Evolutionary conservation across 2,797 vertebrate species (phyloP), one percentile per base, ranked within the genome.

Genomic region (Labeo calbasu): DNA sequence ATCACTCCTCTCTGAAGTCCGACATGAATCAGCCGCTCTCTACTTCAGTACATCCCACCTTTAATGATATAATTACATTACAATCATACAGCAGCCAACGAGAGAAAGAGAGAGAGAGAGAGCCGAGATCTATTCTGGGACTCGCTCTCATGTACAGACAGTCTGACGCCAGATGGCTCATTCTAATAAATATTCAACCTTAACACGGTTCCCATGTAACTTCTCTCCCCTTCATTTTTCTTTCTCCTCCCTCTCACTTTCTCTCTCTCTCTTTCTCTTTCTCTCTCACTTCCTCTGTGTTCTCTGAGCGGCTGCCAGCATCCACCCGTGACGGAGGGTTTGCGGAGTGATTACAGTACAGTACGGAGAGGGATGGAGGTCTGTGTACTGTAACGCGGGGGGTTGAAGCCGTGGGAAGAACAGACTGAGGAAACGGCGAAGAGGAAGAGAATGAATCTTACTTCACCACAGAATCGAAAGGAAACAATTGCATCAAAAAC

Each of bases 101-200:
- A 36, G 51, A 51, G 91, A 92, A 90, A 92, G 91, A 92, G 89
- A 86, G 90, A 89, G 73, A 93, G 90, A 92, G 91, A 91, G 89
- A 86, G 90, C 89, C 89, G 94, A 96, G 94, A 96, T 95, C 96
- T 97, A 96, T 96, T 96, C 95, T 96, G 95, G 96, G 95, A 96
- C 95, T 90, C 94, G 94, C 92, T 94, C 95, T 95, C 96, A 90
- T 93, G 95, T 96, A 96, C 97, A 99, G 98, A 99, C 98, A 97
- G 95, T 94, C 96, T 96, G 98, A 99, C 97, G 97, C 98, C 98
- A 99, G 98, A 99, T 99, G 97, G 97, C 97, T 98, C 98, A 96
- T 98, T 98, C 97, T 98, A 99, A 99, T 98, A 99, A 98, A 99
- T 98, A 97, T 98, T 98, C 98, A 98, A 99, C 97, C 97, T 98